phyloP scores from a whole-genome alignment of 2,888 invertebrate species.

The Sphecodes monilicornis region DNA sequence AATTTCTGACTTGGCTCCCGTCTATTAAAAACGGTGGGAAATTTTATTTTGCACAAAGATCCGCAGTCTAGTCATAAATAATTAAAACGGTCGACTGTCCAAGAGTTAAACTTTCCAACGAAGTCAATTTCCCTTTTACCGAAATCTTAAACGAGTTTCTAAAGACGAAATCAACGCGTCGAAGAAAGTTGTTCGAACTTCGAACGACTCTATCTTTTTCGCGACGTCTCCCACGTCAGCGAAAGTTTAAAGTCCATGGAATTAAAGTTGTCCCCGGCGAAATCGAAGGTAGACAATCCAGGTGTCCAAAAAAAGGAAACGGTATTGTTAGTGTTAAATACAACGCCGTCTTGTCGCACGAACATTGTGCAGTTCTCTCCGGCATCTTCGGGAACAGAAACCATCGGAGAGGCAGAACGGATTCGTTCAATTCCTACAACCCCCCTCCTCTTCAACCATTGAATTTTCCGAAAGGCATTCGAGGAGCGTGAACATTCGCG shows the following conservation, averaged over 20 bases:
- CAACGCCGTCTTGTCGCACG: neutral
- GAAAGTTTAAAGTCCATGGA: neutral
- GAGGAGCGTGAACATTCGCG: neutral
- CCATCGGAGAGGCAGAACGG: neutral
- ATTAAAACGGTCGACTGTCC: too few relatives aligned
- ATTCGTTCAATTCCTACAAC: neutral
- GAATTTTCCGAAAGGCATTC: neutral
- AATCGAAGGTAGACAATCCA: neutral
- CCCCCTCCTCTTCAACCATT: neutral
- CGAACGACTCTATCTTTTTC: too few relatives aligned
- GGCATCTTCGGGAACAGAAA: neutral
- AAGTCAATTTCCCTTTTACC: too few relatives aligned
- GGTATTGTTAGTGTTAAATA: neutral
- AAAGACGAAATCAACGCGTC: too few relatives aligned
- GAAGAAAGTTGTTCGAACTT: neutral
- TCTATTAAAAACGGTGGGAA: too few relatives aligned
- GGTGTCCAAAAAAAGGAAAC: neutral
- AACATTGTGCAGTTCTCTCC: neutral
- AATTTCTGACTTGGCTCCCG: too few relatives aligned
- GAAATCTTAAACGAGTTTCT: too few relatives aligned
- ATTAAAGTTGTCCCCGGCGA: neutral
- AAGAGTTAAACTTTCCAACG: too few relatives aligned
- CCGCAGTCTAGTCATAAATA: too few relatives aligned
- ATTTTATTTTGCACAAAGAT: too few relatives aligned
- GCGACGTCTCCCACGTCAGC: neutral